These are phyloP conservation scores for Cantharis rustica DNA, from an alignment of 2,888 invertebrate species.

Conservation along the genomic window DNA sequence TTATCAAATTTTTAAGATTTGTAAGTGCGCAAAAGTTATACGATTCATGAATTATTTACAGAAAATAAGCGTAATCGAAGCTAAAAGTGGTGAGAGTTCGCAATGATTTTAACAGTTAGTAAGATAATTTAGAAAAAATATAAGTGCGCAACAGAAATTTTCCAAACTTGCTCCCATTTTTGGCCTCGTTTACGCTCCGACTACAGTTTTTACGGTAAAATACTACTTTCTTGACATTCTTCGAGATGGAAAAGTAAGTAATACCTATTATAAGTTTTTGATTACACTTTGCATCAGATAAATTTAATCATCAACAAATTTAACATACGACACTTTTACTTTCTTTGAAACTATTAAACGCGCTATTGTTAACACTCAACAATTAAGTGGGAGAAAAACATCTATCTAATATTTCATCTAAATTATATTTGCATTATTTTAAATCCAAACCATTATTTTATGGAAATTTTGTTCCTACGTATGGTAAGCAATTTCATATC, in stretches of 20 bases:
- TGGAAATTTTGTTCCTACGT: neutral
- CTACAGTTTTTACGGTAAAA: neutral
- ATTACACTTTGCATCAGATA: neutral
- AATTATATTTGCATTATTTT: neutral
- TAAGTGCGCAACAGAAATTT: neutral
- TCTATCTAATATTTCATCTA: neutral
- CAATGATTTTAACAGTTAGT: neutral
- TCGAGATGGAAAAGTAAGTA: too few species aligned
- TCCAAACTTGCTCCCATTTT: neutral
- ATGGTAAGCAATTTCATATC: neutral
- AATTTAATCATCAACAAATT: neutral
- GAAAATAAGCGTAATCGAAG: neutral
- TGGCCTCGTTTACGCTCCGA: neutral
- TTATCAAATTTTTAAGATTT: too few species aligned
- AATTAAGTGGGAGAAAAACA: neutral
- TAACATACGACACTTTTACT: neutral
- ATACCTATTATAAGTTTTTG: neutral
- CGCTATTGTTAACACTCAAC: neutral
- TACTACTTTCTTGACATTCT: neutral
- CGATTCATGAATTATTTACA: neutral
- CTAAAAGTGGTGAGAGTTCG: neutral
- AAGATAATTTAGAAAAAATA: neutral
- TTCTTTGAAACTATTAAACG: neutral
- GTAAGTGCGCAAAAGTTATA: neutral
- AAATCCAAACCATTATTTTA: neutral